These are phyloP conservation scores for Drosophila mauritiana DNA, from an alignment of 1,140 invertebrate genomes.

Conservation along the genomic window DNA sequence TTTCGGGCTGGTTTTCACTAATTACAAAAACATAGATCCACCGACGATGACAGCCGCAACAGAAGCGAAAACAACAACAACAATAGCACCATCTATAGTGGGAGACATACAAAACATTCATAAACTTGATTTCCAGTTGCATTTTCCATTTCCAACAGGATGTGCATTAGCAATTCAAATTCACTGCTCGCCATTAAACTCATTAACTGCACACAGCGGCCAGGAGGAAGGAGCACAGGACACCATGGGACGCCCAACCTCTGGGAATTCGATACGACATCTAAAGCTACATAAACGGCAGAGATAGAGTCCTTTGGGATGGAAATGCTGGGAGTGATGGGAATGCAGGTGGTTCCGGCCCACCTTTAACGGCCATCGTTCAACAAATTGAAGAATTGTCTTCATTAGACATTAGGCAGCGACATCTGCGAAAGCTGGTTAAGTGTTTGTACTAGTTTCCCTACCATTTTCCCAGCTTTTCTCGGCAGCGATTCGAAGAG, in stretches of 20 bases:
- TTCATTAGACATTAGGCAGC: slow-evolving; percentile 62
- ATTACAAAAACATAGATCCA: slow-evolving; percentile 47
- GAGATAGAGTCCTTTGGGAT: slow-evolving; percentile 7
- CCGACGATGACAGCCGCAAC: slow-evolving; percentile 6
- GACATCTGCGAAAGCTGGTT: slow-evolving; percentile 20
- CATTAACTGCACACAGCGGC: slow-evolving; percentile 78
- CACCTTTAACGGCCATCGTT: slow-evolving; percentile 65
- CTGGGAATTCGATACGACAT: slow-evolving; percentile 14
- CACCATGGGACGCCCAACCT: slow-evolving; percentile 1
- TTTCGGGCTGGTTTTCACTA: slow-evolving; percentile 30
- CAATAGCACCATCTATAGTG: slow-evolving; percentile 8
- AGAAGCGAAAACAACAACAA: slow-evolving; percentile 4
- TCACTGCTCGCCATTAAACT: slow-evolving; percentile 78
- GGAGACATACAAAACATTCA: slow-evolving; percentile 55
- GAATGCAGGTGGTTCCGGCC: not conserved
- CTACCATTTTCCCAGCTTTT: slow-evolving; percentile 11
- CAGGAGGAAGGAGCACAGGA: slow-evolving; percentile 1
- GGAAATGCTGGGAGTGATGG: not conserved
- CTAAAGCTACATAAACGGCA: slow-evolving; percentile 38
- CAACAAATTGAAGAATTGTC: slow-evolving; percentile 75
- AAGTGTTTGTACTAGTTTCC: slow-evolving; percentile 33
- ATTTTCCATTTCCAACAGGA: slow-evolving; percentile 62
- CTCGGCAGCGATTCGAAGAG: slow-evolving; percentile 1
- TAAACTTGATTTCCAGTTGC: slow-evolving; percentile 72
- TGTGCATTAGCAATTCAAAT: slow-evolving; percentile 81